These are phyloP conservation scores for Pantherophis guttatus DNA, from an alignment of 2,113 vertebrate genomes.

Conservation along the genomic window DNA sequence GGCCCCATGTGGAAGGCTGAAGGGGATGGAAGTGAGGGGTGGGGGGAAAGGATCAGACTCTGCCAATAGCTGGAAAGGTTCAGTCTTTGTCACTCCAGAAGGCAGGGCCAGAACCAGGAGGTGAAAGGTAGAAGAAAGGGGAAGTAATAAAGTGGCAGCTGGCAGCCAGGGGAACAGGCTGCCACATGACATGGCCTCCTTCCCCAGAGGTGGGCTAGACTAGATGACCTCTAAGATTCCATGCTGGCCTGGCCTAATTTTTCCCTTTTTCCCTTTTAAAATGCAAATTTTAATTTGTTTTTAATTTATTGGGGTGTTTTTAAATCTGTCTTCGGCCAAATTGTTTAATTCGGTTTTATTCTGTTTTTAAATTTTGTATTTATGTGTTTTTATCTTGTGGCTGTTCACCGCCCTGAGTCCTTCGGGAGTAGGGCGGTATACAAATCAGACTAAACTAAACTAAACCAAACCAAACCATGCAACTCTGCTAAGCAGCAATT, in stretches of 20 bases:
- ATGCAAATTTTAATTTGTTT: too few species aligned
- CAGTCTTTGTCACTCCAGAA: not conserved
- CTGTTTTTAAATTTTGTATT: too few species aligned
- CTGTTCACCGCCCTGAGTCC: too few species aligned
- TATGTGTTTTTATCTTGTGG: too few species aligned
- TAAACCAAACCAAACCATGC: not conserved
- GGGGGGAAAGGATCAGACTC: not conserved
- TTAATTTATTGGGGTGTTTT: too few species aligned
- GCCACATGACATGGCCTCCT: not conserved
- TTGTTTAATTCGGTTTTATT: too few species aligned
- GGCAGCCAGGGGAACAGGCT: not conserved
- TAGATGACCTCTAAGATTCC: not conserved
- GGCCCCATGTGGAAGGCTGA: not conserved
- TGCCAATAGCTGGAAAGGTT: not conserved
- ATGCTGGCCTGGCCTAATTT: not conserved
- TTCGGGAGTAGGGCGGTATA: too few species aligned
- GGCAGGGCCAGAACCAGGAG: not conserved
- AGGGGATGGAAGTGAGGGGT: not conserved
- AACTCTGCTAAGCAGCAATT: not conserved
- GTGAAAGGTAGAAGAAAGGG: not conserved
- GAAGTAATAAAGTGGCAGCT: not conserved
- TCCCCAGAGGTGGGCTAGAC: not conserved
- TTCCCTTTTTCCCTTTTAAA: too few species aligned
- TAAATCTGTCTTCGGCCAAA: too few species aligned
- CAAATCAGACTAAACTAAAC: too few species aligned